Base-by-base conservation (phyloP, 2,113 vertebrate species). In the Macquaria australasica region DNA sequence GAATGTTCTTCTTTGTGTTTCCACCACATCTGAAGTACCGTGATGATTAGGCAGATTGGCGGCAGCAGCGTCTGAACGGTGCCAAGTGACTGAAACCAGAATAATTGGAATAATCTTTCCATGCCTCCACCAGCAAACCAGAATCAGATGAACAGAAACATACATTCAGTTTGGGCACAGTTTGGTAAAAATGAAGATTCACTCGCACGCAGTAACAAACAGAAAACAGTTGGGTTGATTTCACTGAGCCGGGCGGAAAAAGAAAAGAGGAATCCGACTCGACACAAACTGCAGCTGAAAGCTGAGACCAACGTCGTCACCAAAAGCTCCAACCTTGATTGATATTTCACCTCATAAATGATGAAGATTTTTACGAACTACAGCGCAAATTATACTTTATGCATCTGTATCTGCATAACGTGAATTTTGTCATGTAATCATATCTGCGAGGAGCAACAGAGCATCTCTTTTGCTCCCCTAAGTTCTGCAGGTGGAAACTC, bases 141-240 rank as follows among this genome's bases (percentile, higher is more conserved):
- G 8, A 60, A 11, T 25, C 79, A 68, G n/a, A 34, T 2, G 4
- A 56, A 70, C 45, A 76, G 34, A 69, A 70, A 70, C 18, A 8
- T 62, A 80, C 83, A 85, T 71, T 81, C 73, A 72, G 28, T 51
- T 45, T 45, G 62, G 62, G 75, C 60, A 45, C 62, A 31, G 28
- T 31, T 31, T 31, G 11, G 58, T 28, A 15, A 66, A 64, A 64
- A 71, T 1, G n/a, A 0, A 8, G 18, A 37, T 31, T 41, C 15
- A 11, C 43, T 68, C 62, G 10, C 18, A 62, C 7, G 23, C 58
- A 53, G 41, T 6, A 25, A 60, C 31, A 59, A 71, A 64, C 45
- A 63, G 20, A 7, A 63, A 69, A 28, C 43, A 1, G 34, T 72
- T 51, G n/a, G 16, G 48, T 25, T 10, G 11, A 66, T 48, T 45